Conservation (phyloP, 2,113 vertebrate species). For the Leiothrix lutea region DNA sequence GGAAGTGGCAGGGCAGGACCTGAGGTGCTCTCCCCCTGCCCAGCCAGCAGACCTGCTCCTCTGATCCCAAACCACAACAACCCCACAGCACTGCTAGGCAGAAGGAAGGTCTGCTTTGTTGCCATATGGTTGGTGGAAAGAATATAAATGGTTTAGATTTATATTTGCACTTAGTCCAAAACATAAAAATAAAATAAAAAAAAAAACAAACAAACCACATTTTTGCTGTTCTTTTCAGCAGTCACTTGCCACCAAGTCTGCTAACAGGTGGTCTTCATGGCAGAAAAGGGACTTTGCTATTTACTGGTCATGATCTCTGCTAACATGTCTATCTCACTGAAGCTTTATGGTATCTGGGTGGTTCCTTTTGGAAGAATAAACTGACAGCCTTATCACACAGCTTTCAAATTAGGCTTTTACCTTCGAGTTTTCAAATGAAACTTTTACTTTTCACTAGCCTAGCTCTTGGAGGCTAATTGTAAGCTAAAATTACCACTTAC, state of each 20-base stretch:
- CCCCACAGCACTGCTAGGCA: not conserved
- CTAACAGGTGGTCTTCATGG: not conserved
- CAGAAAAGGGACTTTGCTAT: not conserved
- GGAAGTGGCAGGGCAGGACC: not conserved
- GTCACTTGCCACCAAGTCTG: not conserved
- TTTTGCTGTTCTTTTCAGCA: not conserved
- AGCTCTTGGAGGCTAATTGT: not conserved
- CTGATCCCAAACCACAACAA: not conserved
- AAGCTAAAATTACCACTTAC: not conserved
- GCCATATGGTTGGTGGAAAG: not conserved
- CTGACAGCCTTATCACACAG: not conserved
- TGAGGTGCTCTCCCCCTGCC: not conserved
- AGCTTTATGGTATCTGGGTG: not conserved
- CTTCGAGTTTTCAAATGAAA: not conserved
- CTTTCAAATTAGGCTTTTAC: not conserved
- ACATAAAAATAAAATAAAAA: not conserved
- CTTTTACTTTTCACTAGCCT: not conserved
- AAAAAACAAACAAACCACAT: too few species aligned
- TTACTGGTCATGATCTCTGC: not conserved
- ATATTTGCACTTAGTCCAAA: not conserved
- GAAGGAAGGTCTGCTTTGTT: not conserved
- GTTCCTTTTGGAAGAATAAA: not conserved
- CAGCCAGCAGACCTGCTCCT: not conserved
- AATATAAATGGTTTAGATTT: not conserved
- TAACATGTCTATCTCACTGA: not conserved